A percentile compares a stretch with the other conserved stretches of the same genome.
Conservation (phyloP, 2,113 vertebrate species). For the Ginglymostoma cirratum region DNA sequence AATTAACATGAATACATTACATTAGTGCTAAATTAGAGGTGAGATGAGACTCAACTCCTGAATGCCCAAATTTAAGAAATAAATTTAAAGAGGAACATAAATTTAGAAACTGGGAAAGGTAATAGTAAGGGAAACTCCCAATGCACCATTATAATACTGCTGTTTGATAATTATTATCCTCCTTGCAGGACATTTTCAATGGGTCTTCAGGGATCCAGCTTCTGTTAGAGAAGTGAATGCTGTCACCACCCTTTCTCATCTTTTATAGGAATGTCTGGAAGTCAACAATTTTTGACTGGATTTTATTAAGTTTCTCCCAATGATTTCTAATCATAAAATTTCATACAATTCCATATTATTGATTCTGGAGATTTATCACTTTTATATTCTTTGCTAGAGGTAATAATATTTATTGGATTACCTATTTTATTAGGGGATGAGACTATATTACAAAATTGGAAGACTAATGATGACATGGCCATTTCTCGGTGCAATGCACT, state of each 20-base stretch:
- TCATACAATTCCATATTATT: conserved; percentile 17
- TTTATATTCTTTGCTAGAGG: conserved; percentile 17
- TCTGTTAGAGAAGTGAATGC: not conserved
- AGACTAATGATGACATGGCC: conserved; percentile 14
- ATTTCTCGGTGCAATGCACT: not conserved
- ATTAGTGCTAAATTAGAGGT: not conserved
- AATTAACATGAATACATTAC: not conserved
- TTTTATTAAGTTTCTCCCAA: conserved; percentile 30
- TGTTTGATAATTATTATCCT: not conserved
- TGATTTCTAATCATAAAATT: conserved; percentile 32
- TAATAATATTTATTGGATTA: conserved; percentile 29
- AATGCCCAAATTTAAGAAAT: not conserved
- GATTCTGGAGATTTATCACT: conserved; percentile 29
- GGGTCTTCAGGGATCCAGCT: not conserved
- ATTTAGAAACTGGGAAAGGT: not conserved
- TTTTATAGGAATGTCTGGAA: not conserved
- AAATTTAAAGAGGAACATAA: not conserved
- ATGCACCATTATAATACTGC: not conserved
- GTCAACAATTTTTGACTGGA: not conserved
- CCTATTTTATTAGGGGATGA: not conserved
- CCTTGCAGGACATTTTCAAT: not conserved
- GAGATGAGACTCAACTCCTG: not conserved
- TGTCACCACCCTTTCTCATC: not conserved
- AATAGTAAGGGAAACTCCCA: not conserved
- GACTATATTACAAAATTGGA: conserved; percentile 21